A percentile compares a stretch with the other conserved stretches of the same genome.
phyloP scores from a whole-genome alignment of 2,797 vertebrate genomes.

The Anguilla anguilla region DNA sequence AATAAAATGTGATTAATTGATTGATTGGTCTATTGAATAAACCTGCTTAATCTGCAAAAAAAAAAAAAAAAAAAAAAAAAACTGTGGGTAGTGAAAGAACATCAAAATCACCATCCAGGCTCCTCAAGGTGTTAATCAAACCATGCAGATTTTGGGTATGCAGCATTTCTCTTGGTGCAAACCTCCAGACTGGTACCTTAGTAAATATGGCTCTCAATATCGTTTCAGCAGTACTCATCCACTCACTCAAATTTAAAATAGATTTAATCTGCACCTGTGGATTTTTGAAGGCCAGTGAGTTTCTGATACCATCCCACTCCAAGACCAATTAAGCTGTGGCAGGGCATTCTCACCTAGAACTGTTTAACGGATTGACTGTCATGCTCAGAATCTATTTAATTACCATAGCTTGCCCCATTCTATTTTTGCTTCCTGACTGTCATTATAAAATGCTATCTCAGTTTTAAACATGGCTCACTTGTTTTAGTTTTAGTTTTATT shows the following conservation, averaged over 20 bases:
- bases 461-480: neutral
- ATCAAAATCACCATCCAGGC: too few relatives aligned
- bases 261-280: neutral
- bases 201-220: too few relatives aligned
- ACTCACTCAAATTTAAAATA: neutral
- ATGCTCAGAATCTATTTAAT: neutral
- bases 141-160: too few relatives aligned
- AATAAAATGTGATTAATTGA: too few relatives aligned
- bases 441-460: neutral
- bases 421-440: neutral
- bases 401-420: neutral
- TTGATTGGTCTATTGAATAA: too few relatives aligned
- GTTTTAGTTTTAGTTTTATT: neutral
- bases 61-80: too few relatives aligned
- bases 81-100: too few relatives aligned
- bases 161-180: too few relatives aligned
- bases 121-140: too few relatives aligned
- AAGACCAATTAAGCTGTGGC: neutral
- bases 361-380: neutral
- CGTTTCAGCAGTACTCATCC: neutral
- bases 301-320: neutral
- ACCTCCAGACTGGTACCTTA: too few relatives aligned
- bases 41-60: too few relatives aligned
- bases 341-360: neutral
- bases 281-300: neutral